A percentile compares a stretch with the other conserved stretches of the same genome.
These are phyloP conservation scores for Syngnathus acus DNA, from an alignment of 2,797 vertebrate species.

Conservation along the genomic window DNA sequence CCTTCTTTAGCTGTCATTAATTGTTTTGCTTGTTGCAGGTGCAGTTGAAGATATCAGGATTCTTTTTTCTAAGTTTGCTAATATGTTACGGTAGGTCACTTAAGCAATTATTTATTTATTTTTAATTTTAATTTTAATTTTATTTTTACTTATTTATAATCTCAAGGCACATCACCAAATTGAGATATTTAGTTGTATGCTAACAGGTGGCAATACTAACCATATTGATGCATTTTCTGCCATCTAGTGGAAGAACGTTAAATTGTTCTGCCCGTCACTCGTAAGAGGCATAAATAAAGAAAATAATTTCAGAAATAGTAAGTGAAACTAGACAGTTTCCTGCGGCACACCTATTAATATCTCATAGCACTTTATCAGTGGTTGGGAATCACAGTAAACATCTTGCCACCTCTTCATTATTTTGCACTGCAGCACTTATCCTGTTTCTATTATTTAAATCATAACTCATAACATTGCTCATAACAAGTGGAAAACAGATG, in stretches of 20 bases:
- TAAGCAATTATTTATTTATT: background rate
- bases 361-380: background rate
- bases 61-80: constrained; percentile 53
- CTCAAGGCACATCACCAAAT: too few species aligned
- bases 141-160: background rate
- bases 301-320: background rate
- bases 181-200: too few species aligned
- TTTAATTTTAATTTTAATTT: too few species aligned
- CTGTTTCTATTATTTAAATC: background rate
- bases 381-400: background rate
- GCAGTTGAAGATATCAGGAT: constrained; percentile 40
- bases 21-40: constrained; percentile 28
- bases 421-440: background rate
- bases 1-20: background rate
- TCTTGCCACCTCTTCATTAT: background rate
- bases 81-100: constrained; percentile 53
- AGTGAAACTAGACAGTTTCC: background rate
- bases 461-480: too few species aligned
- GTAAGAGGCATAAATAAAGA: too few species aligned
- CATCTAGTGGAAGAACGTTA: background rate
- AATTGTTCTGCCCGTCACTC: background rate
- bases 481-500: background rate
- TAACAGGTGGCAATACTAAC: background rate
- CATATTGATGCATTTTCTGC: background rate
- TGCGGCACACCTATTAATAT: background rate